Evolutionary conservation across 1,140 invertebrate genomes (phyloP).

Genomic region (Ceratoteleas bidentatus): DNA sequence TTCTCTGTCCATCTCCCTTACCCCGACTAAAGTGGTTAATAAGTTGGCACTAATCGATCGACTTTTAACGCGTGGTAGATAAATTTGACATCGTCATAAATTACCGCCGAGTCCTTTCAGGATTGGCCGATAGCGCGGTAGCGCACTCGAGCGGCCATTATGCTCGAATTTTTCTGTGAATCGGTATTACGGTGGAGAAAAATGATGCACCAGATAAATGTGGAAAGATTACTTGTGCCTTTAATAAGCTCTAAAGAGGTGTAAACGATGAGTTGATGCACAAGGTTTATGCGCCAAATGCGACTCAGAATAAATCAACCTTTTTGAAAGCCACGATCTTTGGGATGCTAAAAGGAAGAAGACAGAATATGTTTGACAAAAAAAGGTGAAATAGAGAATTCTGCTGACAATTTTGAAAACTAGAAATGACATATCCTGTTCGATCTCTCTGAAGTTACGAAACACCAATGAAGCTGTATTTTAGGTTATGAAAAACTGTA

Average conservation of each 20-base stretch:
- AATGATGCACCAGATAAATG: conserved; percentile 11
- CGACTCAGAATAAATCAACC: conserved; percentile 21
- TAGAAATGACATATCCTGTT: too few species aligned
- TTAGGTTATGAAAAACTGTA: too few species aligned
- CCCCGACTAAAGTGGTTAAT: conserved; percentile 71
- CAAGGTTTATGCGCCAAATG: conserved; percentile 39
- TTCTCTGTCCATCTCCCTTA: background rate
- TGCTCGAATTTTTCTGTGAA: conserved; percentile 43
- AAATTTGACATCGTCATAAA: conserved; percentile 43
- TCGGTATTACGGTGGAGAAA: conserved; percentile 42
- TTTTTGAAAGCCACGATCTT: conserved; percentile 36
- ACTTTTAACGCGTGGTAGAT: conserved; percentile 63
- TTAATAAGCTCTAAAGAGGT: conserved; percentile 54
- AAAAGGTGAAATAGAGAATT: too few species aligned
- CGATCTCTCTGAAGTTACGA: too few species aligned
- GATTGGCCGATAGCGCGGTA: conserved; percentile 39
- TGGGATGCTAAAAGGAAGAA: conserved; percentile 23
- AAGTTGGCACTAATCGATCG: conserved; percentile 74
- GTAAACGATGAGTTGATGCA: conserved; percentile 48
- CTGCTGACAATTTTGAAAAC: too few species aligned
- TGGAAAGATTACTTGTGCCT: conserved; percentile 48
- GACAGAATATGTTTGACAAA: conserved; percentile 22
- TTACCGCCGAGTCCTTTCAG: conserved; percentile 42
- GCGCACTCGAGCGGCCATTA: conserved; percentile 38
- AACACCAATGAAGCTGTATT: too few species aligned